phyloP scores from a whole-genome alignment of 2,888 invertebrate species.

The Podotricha telesiphe region DNA sequence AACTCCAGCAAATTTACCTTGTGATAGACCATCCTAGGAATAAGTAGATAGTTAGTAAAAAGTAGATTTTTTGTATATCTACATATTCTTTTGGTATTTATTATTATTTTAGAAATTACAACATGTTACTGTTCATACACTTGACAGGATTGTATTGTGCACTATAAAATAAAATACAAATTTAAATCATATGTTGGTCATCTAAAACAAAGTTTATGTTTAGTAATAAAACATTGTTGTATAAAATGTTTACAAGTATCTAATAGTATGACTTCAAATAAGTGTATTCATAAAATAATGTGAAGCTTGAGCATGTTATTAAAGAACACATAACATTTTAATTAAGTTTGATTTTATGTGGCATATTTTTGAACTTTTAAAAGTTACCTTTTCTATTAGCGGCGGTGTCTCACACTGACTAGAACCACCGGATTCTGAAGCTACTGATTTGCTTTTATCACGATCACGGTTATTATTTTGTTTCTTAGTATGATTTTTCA shows the following conservation, averaged over 20 bases:
- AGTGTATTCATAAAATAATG: not conserved
- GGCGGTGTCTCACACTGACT: constrained; percentile 80
- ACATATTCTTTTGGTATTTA: not conserved
- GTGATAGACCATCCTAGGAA: constrained; percentile 69
- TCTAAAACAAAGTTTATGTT: no score
- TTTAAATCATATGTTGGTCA: no score
- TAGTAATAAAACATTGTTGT: no score
- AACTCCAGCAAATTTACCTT: constrained; percentile 77
- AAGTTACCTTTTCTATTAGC: constrained; percentile 68
- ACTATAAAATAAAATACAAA: no score
- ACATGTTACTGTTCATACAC: not conserved
- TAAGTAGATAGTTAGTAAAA: not conserved
- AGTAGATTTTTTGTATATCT: not conserved
- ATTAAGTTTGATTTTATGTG: constrained; percentile 1
- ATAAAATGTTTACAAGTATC: no score
- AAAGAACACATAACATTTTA: not conserved
- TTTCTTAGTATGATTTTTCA: constrained; percentile 72
- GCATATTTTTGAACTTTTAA: not conserved
- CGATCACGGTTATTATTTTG: constrained; percentile 67
- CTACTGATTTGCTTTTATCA: constrained; percentile 71
- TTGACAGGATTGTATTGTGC: no score
- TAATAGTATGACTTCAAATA: no score
- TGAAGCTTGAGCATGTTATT: not conserved
- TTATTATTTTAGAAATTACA: not conserved
- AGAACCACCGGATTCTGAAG: constrained; percentile 78